Evolutionary conservation across 2,888 invertebrate genomes (phyloP).

Genomic region (Plemyria rubiginata): DNA sequence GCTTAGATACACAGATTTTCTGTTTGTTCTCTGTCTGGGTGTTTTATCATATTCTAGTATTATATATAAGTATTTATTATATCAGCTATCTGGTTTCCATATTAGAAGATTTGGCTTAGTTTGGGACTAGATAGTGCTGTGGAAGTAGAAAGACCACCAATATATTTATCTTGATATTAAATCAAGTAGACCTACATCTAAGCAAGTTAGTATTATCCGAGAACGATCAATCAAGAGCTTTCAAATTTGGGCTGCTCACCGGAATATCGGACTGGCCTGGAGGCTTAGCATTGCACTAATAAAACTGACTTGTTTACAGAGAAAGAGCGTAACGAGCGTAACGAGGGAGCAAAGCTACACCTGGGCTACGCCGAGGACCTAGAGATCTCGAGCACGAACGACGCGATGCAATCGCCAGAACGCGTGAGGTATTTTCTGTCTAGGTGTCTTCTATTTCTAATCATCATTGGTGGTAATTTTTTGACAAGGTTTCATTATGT

Average conservation of each 20-base stretch:
- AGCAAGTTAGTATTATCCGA: no score
- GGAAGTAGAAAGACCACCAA: no score
- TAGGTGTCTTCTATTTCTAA: conserved; percentile 41
- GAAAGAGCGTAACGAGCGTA: conserved; percentile 74
- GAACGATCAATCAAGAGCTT: neutral
- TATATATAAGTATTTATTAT: no score
- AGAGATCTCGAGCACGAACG: conserved; percentile 83
- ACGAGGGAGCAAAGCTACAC: conserved; percentile 73
- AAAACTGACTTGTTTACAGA: conserved; percentile 50
- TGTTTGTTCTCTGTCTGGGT: no score
- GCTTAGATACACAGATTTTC: neutral
- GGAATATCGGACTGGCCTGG: neutral
- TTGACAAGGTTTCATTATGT: no score
- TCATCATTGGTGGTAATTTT: neutral
- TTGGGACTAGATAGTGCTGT: no score
- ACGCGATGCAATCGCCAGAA: conserved; percentile 81
- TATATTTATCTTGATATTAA: no score
- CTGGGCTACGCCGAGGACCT: conserved; percentile 78
- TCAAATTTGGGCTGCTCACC: neutral
- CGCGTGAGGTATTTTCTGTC: conserved; percentile 80
- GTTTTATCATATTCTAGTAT: no score
- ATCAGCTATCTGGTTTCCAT: no score
- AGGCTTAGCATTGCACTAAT: neutral
- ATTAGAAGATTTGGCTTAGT: no score
- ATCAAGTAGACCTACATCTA: no score